Base-by-base conservation (phyloP, 2,888 invertebrate genomes). In the Philonicus albiceps region DNA sequence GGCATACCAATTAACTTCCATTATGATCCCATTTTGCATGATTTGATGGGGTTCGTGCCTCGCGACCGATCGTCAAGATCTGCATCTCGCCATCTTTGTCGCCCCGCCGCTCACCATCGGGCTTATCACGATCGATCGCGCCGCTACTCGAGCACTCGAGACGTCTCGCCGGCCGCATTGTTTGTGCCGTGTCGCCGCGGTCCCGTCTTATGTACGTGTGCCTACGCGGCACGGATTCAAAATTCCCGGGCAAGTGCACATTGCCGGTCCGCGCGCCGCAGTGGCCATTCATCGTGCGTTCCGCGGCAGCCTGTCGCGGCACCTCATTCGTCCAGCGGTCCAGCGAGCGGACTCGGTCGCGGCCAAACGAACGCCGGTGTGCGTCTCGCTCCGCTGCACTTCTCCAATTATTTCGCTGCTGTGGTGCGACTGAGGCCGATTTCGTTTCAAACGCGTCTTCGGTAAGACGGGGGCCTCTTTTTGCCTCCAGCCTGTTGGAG, bases 1-100 rank as follows among this genome's bases (percentile, higher is more conserved):
- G 81, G 81, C 55, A 81, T 84, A 73, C 43, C 84, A 84, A 84
- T 84, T 84, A 84, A 84, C 84, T 84, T 72, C 84, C 84, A 84
- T 84, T 84, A 84, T 81, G 81, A 81, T 81, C 64, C 81, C 81
- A 81, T 81, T 81, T 81, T 81, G 81, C 81, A 81, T 81, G 81
- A 81, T 55, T 81, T 64, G 81, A 64, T 81, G 81, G 81, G 49
- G 81, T 55, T 55, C 83, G n/a, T 84, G 73, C 73, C 84, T 73
- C n/a, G 31, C 30, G 31, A 19, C 37, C 8, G 27, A 64, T n/a
- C 31, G 34, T 31, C 27, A 19, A 37, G 81, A 22, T 34, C 37
- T 13, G 6, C 19, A 34, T 83, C 73, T 73, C 73, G 30, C 73
- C 74, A 43, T 78, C 78, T 78, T 78, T 78, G 43, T 78, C 40